phyloP scores from a whole-genome alignment of 2,888 invertebrate species.

The Cylindroiulus punctatus region DNA sequence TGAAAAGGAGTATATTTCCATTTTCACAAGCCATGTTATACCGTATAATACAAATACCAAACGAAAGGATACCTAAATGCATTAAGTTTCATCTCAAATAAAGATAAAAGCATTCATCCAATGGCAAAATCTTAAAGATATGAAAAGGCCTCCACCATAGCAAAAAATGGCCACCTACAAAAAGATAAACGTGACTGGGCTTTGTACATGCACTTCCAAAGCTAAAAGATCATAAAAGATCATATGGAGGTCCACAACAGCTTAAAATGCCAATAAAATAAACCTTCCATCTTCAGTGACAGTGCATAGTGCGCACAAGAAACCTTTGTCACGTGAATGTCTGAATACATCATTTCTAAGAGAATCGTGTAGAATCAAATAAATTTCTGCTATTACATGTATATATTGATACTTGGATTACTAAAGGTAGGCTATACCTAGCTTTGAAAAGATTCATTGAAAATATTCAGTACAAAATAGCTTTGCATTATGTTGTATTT shows the following conservation, averaged over 20 bases:
- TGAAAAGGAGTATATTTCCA: background rate
- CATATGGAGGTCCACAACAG: background rate
- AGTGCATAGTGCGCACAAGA: background rate
- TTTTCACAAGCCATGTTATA: background rate
- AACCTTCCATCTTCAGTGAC: background rate
- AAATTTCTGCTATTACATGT: too few relatives aligned
- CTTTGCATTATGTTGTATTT: too few relatives aligned
- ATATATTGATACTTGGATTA: too few relatives aligned
- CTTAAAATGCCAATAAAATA: constrained; percentile 2
- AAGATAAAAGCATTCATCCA: constrained; percentile 22
- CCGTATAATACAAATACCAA: background rate
- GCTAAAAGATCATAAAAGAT: background rate
- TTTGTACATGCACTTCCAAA: background rate
- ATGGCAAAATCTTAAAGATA: background rate
- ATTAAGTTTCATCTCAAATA: background rate
- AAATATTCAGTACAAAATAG: too few relatives aligned
- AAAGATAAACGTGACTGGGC: background rate
- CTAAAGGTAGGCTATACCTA: too few relatives aligned
- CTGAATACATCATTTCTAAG: too few relatives aligned
- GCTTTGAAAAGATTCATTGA: too few relatives aligned
- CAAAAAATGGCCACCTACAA: background rate
- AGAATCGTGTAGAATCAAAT: too few relatives aligned
- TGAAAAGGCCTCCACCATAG: background rate
- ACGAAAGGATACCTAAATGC: background rate
- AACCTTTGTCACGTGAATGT: too few relatives aligned